Evolutionary conservation across 2,888 invertebrate genomes (phyloP).

Genomic region (Aromia moschata): DNA sequence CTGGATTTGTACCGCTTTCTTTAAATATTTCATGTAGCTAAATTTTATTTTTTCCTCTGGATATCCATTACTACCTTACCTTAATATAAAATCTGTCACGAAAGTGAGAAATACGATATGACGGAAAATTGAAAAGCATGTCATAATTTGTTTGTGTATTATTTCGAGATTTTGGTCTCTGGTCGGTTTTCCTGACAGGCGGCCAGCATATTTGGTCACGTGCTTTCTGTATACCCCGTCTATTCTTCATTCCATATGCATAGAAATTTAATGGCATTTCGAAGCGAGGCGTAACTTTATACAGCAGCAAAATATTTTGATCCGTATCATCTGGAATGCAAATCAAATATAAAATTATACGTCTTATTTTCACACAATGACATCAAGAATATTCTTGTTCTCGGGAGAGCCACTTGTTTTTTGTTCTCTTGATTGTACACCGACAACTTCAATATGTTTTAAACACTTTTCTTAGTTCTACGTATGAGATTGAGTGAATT

Average conservation of each 20-base stretch:
- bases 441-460: no score
- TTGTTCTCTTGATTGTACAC: no score
- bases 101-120: constrained; percentile 32
- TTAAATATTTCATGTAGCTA: no score
- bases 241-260: constrained; percentile 63
- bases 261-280: constrained; percentile 63
- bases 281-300: constrained; percentile 59
- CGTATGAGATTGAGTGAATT: no score
- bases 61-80: no score
- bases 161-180: constrained; percentile 41
- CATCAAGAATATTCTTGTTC: no score
- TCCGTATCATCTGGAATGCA: constrained; percentile 63
- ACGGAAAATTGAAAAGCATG: constrained; percentile 41
- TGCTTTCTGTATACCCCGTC: constrained; percentile 35
- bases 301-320: constrained; percentile 61
- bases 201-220: constrained; percentile 33
- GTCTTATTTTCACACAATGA: constrained; percentile 58
- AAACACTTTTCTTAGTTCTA: no score
- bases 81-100: constrained; percentile 36
- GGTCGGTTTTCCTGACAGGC: constrained; percentile 34
- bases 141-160: constrained; percentile 43
- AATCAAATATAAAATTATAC: constrained; percentile 64
- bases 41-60: no score
- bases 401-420: no score
- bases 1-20: no score